Conservation (phyloP, 2,797 vertebrate species). For the Xenentodon cancila region DNA sequence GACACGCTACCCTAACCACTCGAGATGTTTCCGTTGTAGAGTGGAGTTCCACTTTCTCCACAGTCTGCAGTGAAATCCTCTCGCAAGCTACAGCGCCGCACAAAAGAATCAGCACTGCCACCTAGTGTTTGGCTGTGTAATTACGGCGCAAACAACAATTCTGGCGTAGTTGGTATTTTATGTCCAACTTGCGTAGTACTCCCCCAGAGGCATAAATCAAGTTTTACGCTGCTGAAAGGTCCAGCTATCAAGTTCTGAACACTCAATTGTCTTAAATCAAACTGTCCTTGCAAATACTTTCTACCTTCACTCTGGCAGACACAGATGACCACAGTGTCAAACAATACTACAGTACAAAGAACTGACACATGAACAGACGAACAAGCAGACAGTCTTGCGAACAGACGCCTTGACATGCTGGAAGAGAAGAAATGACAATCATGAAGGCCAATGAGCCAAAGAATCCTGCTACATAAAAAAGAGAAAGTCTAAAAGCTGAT, state of each 20-base stretch:
- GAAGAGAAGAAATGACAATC: constrained; percentile 23
- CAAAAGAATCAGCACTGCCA: too few relatives aligned
- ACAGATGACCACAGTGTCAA: constrained; percentile 27
- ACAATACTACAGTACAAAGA: constrained; percentile 17
- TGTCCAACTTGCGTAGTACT: too few relatives aligned
- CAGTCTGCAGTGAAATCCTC: too few relatives aligned
- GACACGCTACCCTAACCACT: too few relatives aligned
- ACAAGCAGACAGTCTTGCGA: background rate
- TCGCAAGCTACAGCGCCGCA: too few relatives aligned
- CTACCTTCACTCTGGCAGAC: background rate
- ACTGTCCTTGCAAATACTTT: constrained; percentile 29
- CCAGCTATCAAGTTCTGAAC: background rate
- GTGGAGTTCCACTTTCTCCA: too few relatives aligned
- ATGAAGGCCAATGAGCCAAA: background rate
- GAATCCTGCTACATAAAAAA: constrained; percentile 4
- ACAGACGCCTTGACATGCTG: constrained; percentile 19
- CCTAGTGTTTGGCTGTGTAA: too few relatives aligned
- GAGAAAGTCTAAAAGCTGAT: constrained; percentile 31
- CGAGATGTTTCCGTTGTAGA: too few relatives aligned
- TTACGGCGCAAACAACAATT: too few relatives aligned
- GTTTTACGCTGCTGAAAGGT: background rate
- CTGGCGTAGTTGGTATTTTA: too few relatives aligned
- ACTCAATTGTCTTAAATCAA: constrained; percentile 12
- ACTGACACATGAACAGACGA: constrained; percentile 45
- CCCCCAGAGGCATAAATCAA: too few relatives aligned